phyloP scores from a whole-genome alignment of 1,140 invertebrate genomes.

The Apis laboriosa region DNA sequence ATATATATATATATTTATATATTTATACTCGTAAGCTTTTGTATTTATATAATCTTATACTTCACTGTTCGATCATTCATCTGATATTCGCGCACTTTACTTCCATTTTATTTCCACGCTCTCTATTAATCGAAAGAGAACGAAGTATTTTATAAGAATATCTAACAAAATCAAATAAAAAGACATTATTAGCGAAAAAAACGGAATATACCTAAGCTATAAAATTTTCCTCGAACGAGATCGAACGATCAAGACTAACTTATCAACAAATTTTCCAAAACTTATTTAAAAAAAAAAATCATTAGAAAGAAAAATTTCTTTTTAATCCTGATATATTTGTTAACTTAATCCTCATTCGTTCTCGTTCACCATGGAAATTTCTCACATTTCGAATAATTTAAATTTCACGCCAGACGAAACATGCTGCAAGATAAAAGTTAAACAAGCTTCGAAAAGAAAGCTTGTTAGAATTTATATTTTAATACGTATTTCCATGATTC shows the following conservation, averaged over 20 bases:
- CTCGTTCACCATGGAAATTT: neutral
- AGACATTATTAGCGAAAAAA: neutral
- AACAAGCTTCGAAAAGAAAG: neutral
- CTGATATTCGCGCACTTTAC: neutral
- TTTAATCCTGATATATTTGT: neutral
- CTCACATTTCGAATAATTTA: neutral
- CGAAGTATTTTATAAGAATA: neutral
- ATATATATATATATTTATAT: slow-evolving; percentile 29
- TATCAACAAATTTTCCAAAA: neutral
- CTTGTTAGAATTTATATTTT: neutral
- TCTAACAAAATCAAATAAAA: neutral
- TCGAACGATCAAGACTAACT: neutral
- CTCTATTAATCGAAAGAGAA: slow-evolving; percentile 1
- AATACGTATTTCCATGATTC: neutral
- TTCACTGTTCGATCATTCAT: neutral
- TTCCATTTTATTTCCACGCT: neutral
- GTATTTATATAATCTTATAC: slow-evolving; percentile 45
- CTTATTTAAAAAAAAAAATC: neutral
- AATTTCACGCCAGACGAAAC: neutral
- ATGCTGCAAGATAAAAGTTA: neutral
- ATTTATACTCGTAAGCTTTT: slow-evolving; percentile 18
- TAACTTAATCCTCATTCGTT: neutral
- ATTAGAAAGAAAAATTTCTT: neutral
- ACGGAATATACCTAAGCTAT: neutral
- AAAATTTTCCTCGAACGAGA: slow-evolving; percentile 9